Evolutionary conservation across 2,797 vertebrate species (phyloP), one percentile per base, ranked within the genome.

Genomic region (Danio jaintianensis): DNA sequence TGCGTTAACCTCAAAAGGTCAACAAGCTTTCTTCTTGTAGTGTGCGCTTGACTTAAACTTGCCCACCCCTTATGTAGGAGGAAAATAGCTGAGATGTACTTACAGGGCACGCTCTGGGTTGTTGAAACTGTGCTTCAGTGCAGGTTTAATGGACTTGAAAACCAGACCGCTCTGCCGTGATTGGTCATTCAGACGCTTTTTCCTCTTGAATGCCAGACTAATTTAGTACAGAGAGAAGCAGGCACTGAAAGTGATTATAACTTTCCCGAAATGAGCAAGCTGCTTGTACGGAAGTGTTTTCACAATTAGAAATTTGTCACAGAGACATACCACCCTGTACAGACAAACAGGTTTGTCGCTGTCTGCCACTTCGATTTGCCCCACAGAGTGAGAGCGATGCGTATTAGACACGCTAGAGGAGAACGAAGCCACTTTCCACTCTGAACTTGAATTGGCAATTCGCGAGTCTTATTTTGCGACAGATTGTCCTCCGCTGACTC

Each of bases 381-480:
- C 53, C 20, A 15, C 55, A 22, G 62, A 62, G 73, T 71, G 59
- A 48, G n/a, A 67, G 29, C 15, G 56, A 62, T 16, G 2, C 15
- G 20, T 77, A 77, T 82, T 70, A 62, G 73, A 42, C 58, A 67
- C n/a, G 20, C 55, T 59, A 18, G 55, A 62, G 18, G 7, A 48
- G 22, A 80, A 40, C 7, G 4, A 58, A 38, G 50, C 38, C 40
- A 12, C 48, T 53, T 79, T 63, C 36, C 68, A 8, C 58, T 72
- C 68, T 53, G 68, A 79, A 70, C 45, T 66, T 56, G 63, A 75
- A 75, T 75, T 81, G 72, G 53, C 62, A 67, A 67, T 80, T 67
- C 55, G 4, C 45, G 2, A 48, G 70, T 59, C 52, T 81, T 75
- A 66, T 74, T 66, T 80, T 45, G 29, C 9, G 13, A 75, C 62